phyloP scores from a whole-genome alignment of 2,797 vertebrate genomes.

The Anguilla marmorata region DNA sequence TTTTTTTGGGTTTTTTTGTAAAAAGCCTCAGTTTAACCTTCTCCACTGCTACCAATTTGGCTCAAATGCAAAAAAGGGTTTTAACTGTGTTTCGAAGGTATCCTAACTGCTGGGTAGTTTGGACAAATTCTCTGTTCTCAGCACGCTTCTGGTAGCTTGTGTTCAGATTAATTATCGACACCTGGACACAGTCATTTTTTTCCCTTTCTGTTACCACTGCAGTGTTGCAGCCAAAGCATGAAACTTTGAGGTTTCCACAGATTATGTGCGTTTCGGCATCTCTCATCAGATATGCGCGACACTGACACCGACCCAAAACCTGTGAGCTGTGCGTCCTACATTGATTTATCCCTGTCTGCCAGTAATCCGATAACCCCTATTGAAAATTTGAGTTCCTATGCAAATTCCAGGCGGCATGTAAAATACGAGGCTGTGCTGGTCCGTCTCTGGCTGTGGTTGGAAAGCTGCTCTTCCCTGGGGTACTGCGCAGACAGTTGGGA shows the following conservation, averaged over 20 bases:
- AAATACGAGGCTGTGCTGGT: not conserved
- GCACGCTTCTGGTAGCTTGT: not conserved
- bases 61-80: not conserved
- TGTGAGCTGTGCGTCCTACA: not conserved
- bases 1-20: conserved; percentile 37
- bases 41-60: conserved; percentile 10
- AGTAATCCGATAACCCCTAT: not conserved
- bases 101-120: conserved; percentile 1
- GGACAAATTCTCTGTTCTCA: not conserved
- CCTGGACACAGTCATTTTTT: not conserved
- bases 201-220: not conserved
- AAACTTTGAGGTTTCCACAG: conserved; percentile 9
- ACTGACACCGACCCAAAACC: not conserved
- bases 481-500: not conserved
- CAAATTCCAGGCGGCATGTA: not conserved
- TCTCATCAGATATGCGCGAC: not conserved
- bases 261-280: not conserved
- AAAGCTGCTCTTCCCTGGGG: not conserved
- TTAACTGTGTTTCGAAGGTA: not conserved
- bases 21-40: conserved; percentile 36
- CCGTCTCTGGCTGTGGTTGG: not conserved
- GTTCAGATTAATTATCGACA: conserved; percentile 18
- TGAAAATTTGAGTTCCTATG: conserved; percentile 9
- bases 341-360: not conserved
- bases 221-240: not conserved